These are phyloP conservation scores for Lagocephalus sceleratus DNA, from an alignment of 2,797 vertebrate species.

Conservation along the genomic window DNA sequence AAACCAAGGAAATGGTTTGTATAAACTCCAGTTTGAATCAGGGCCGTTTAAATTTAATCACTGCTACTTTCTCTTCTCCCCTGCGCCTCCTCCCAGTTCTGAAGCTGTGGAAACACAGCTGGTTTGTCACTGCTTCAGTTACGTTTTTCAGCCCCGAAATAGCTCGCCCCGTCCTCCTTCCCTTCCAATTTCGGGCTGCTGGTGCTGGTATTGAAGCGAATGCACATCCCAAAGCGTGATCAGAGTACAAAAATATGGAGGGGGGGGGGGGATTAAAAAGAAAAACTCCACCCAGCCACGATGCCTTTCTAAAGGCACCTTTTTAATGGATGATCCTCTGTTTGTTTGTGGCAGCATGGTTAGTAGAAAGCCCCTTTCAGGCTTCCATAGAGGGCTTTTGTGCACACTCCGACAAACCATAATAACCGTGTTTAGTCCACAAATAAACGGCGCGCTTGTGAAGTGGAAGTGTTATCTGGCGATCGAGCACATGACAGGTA, in stretches of 20 bases:
- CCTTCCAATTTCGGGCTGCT: constrained; percentile 39
- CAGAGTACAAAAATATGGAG: not conserved
- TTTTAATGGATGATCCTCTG: constrained; percentile 40
- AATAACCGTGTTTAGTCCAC: constrained; percentile 36
- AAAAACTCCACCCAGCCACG: constrained; percentile 3
- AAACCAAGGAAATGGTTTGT: constrained; percentile 35
- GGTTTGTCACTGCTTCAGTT: constrained; percentile 57
- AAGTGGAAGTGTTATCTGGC: constrained; percentile 7
- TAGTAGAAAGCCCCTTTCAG: constrained; percentile 50
- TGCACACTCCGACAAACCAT: constrained; percentile 27
- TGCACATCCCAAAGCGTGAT: constrained; percentile 34
- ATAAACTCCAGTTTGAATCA: constrained; percentile 36
- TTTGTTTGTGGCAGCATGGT: constrained; percentile 52
- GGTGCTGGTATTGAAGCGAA: constrained; percentile 41
- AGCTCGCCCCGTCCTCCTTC: constrained; percentile 23
- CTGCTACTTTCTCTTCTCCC: constrained; percentile 35
- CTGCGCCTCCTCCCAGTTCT: constrained; percentile 13
- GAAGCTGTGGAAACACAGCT: constrained; percentile 67
- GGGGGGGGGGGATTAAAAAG: not conserved
- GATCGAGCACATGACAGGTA: not conserved
- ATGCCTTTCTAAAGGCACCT: constrained; percentile 22
- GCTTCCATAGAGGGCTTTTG: constrained; percentile 45
- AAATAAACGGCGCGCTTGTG: constrained; percentile 8
- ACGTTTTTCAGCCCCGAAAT: constrained; percentile 44
- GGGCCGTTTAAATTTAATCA: constrained; percentile 31